These are phyloP conservation scores for Caligus rogercresseyi DNA, from an alignment of 1,140 invertebrate species.

Conservation along the genomic window DNA sequence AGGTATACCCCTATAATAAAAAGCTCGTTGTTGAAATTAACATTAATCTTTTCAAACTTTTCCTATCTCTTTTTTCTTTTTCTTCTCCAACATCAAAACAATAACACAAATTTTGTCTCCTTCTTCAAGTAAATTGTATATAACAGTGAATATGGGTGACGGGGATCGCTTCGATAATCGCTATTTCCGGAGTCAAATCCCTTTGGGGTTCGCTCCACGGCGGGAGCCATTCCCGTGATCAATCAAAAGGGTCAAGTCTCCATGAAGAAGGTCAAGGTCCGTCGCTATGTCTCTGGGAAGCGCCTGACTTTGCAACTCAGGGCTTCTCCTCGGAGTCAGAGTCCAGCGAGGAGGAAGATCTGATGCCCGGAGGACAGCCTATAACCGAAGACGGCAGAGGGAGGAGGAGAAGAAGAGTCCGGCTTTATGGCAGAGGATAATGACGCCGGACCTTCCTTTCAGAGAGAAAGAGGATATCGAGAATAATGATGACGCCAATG, in stretches of 20 bases:
- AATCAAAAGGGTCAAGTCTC: constrained; percentile 89
- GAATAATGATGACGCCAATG: not conserved
- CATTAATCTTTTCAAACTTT: no score
- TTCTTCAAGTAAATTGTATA: no score
- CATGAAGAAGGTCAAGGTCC: constrained; percentile 92
- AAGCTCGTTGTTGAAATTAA: no score
- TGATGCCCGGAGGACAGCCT: not conserved
- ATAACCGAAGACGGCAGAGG: constrained; percentile 24
- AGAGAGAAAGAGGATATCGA: not conserved
- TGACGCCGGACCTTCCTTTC: not conserved
- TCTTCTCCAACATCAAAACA: no score
- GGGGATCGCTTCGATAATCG: constrained; percentile 15
- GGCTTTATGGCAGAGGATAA: no score
- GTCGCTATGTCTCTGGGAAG: constrained; percentile 78
- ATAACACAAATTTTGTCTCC: no score
- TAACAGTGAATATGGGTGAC: no score
- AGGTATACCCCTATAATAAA: no score
- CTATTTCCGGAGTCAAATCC: not conserved
- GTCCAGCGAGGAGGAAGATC: constrained; percentile 16
- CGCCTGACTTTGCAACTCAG: constrained; percentile 67
- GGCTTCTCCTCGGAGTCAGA: not conserved
- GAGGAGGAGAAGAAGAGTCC: constrained; percentile 15
- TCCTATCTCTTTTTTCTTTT: no score
- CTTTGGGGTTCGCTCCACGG: constrained; percentile 60
- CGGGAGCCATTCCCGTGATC: constrained; percentile 67